A percentile compares a stretch with the other conserved stretches of the same genome.
These are phyloP conservation scores for Fringilla coelebs DNA, from an alignment of 2,797 vertebrate species.

Conservation along the genomic window DNA sequence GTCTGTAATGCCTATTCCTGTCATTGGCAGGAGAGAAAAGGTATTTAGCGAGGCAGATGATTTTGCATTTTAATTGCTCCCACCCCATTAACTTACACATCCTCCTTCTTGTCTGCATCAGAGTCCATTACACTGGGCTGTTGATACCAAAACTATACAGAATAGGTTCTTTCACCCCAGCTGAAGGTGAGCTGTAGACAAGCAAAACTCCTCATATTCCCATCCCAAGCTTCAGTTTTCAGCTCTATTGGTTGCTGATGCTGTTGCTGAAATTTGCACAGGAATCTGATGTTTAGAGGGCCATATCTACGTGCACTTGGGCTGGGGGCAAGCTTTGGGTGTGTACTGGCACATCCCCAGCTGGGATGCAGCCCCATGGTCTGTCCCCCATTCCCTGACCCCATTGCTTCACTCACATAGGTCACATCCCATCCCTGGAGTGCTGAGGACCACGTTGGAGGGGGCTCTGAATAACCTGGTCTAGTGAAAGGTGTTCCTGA, in stretches of 20 bases:
- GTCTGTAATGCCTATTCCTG: neutral
- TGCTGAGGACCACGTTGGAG: accelerated
- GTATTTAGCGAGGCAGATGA: neutral
- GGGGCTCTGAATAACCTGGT: neutral
- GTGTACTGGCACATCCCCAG: accelerated
- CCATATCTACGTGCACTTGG: neutral
- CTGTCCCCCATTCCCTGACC: neutral
- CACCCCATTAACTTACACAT: neutral
- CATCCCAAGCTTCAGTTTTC: neutral
- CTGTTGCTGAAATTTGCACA: neutral
- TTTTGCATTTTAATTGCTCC: conserved; percentile 9
- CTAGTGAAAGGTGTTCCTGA: neutral
- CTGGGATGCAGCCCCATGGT: neutral
- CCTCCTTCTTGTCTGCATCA: neutral
- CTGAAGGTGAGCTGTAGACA: neutral
- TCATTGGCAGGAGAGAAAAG: neutral
- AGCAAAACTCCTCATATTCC: neutral
- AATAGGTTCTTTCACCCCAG: neutral
- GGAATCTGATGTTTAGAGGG: accelerated
- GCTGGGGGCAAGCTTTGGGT: neutral
- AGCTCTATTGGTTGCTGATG: neutral
- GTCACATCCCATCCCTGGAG: neutral
- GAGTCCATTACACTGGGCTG: accelerated
- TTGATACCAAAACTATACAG: neutral
- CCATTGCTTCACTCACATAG: accelerated